Evolutionary conservation across 2,113 vertebrate species (phyloP).

Genomic region (Macquaria australasica): DNA sequence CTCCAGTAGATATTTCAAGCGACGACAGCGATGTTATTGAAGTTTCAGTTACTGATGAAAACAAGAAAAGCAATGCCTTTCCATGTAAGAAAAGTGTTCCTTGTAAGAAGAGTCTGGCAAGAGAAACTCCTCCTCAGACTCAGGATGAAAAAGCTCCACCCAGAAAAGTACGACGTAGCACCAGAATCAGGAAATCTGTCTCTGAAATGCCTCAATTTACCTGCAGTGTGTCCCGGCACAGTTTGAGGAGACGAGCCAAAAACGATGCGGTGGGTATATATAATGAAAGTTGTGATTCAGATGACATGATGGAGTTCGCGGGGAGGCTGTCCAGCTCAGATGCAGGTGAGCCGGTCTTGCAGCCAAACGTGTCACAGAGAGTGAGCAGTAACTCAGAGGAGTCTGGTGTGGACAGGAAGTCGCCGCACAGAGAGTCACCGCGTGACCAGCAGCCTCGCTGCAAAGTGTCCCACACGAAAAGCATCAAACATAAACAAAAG

Average conservation of each 20-base stretch:
- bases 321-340: constrained; percentile 59
- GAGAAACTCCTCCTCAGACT: not conserved
- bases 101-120: not conserved
- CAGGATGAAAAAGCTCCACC: not conserved
- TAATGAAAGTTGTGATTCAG: constrained; percentile 70
- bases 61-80: not conserved
- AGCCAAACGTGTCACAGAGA: fast-evolving
- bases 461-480: not conserved
- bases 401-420: constrained; percentile 29
- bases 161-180: constrained; percentile 29
- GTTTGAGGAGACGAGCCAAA: constrained; percentile 64
- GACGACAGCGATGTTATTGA: constrained; percentile 80
- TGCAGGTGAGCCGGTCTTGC: constrained; percentile 10
- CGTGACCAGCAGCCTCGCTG: not conserved
- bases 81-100: not conserved
- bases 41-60: constrained; percentile 56
- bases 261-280: constrained; percentile 64
- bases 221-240: constrained; percentile 16
- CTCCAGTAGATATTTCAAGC: constrained; percentile 65
- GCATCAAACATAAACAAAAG: not conserved
- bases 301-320: constrained; percentile 52
- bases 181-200: constrained; percentile 31
- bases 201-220: not conserved
- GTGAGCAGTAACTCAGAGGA: constrained; percentile 32
- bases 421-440: constrained; percentile 6